Base-by-base conservation (phyloP, 2,113 vertebrate species). In the Mesocricetus auratus region DNA sequence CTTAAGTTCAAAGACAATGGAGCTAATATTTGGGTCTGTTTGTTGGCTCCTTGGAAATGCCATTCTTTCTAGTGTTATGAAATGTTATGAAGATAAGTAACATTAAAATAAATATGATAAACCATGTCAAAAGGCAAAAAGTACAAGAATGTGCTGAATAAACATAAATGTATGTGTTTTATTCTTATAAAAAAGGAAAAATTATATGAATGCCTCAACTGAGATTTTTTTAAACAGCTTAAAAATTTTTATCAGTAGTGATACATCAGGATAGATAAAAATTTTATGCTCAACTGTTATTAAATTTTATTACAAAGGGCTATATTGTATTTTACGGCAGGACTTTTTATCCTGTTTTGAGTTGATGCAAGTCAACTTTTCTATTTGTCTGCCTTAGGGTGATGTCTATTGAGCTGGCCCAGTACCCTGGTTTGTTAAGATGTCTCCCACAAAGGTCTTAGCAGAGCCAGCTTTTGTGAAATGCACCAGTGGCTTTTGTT, bases 1-100 rank as follows among this genome's bases (percentile, higher is more conserved):
- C 82, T 92, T 39, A 94, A 89, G 19, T 81, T 78, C 69, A 97
- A 97, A 96, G 77, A 93, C 93, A 82, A 31, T 89, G 85, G 3
- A 97, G 92, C 11, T 81, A 29, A 68, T 97, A 33, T 83, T 69
- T 89, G 90, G 42, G 95, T 86, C 77, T 82, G 7, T 11, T 45
- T n/a, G 87, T 86, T 68, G 62, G 11, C 90, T 2, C 7, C 33
- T 95, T 93, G 68, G 93, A 79, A 79, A 56, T 64, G 64, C 0
- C 47, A n/a, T 94, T 95, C 47, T 94, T 96, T 93, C 60, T 83
- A 45, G 83, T 89, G 47, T 33, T 73, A 36, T 58, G 95, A 71
- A 93, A 53, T 16, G 11, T 31, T 29, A 0, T 94, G 77, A 56
- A 95, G 71, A 64, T 92, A 36, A 95, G 56, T 91, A 29, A 68